Percentiles rank a stretch among this genome's conserved stretches.
Evolutionary conservation across 2,888 invertebrate species (phyloP).

Genomic region (Cheilosia variabilis): DNA sequence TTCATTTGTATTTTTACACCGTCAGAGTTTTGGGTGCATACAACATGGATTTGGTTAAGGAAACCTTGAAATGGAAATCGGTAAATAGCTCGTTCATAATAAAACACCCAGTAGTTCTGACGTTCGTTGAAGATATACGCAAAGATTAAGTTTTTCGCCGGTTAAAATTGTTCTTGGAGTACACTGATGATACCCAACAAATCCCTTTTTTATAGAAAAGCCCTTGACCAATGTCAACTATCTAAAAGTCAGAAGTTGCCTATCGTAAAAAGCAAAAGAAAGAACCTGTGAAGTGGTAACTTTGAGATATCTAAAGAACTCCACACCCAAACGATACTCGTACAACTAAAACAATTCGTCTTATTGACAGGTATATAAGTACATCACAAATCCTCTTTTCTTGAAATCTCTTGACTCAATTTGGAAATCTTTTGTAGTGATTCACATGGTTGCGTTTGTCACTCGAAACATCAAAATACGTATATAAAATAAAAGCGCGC

Average conservation of each 20-base stretch:
- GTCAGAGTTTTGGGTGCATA: no score
- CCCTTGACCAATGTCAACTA: background rate
- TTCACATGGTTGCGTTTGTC: slow-evolving; percentile 55
- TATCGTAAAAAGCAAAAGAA: background rate
- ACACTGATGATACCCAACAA: no score
- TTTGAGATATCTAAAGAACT: background rate
- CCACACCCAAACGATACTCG: slow-evolving; percentile 1
- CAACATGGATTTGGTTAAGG: no score
- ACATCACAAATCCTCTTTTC: slow-evolving; percentile 52
- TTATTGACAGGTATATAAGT: slow-evolving; percentile 53
- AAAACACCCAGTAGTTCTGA: no score
- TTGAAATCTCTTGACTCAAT: slow-evolving; percentile 49
- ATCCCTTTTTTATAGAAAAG: background rate
- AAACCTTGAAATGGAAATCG: no score
- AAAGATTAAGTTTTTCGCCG: no score
- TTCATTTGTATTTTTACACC: no score
- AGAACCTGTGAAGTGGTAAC: background rate
- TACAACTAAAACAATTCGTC: slow-evolving; percentile 49
- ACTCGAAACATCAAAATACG: slow-evolving; percentile 30
- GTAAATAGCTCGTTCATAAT: no score
- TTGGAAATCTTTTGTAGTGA: slow-evolving; percentile 49
- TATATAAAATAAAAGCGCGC: slow-evolving; percentile 7
- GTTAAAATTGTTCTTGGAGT: no score
- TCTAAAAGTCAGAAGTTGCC: background rate
- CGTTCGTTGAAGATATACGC: no score